Percentiles rank a stretch among this genome's conserved stretches.
Conservation (phyloP, 2,797 vertebrate genomes). For the Thripadectes ignobilis region DNA sequence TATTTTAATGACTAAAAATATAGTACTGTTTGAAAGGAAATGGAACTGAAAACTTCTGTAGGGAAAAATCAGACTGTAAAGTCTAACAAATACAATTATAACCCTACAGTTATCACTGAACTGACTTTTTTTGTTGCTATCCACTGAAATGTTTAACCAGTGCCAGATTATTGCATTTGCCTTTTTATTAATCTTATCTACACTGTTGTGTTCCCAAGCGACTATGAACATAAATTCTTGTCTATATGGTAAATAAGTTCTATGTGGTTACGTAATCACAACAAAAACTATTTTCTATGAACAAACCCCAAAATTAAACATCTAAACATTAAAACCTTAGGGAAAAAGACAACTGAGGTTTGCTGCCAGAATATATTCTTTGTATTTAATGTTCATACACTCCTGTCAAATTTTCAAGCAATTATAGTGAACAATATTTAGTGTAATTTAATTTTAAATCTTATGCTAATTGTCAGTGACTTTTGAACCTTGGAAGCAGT, state of each 20-base stretch:
- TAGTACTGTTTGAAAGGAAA: not conserved
- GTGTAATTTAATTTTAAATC: slow-evolving; percentile 49
- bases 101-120: not conserved
- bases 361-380: not conserved
- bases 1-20: not conserved
- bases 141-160: not conserved
- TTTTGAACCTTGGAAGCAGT: slow-evolving; percentile 50
- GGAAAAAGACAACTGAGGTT: not conserved
- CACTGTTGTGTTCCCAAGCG: not conserved
- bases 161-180: not conserved
- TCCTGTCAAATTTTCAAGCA: slow-evolving; percentile 19
- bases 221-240: not conserved
- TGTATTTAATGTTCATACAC: not conserved
- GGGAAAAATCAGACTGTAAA: not conserved
- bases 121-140: not conserved
- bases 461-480: slow-evolving; percentile 40
- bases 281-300: not conserved
- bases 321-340: not conserved
- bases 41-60: not conserved
- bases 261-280: not conserved
- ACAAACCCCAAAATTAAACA: not conserved
- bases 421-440: not conserved
- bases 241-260: not conserved
- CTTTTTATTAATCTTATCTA: slow-evolving; percentile 10
- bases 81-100: not conserved